A percentile compares a stretch with the other conserved stretches of the same genome.
Conservation (phyloP, 2,113 vertebrate species). For the Pluvialis apricaria region DNA sequence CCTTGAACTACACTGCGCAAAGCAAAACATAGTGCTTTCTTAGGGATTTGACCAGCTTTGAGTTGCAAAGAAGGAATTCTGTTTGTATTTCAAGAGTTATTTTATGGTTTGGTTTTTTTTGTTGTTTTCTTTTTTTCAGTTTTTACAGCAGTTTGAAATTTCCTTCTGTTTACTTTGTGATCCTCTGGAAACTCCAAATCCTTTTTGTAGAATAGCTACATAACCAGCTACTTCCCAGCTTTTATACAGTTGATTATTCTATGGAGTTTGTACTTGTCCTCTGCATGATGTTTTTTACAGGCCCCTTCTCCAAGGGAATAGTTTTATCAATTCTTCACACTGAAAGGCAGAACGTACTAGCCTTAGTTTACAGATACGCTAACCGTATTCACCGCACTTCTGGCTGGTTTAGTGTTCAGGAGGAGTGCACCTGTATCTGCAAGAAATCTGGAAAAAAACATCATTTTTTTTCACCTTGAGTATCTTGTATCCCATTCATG, state of each 20-base stretch:
- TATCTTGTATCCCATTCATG: background rate
- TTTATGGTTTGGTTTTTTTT: background rate
- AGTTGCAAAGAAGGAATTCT: background rate
- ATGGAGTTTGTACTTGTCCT: background rate
- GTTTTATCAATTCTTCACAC: background rate
- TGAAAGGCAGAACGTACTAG: background rate
- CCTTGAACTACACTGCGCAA: conserved; percentile 10
- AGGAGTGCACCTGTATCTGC: background rate
- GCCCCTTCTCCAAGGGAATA: background rate
- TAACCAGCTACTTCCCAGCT: background rate
- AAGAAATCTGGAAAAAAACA: background rate
- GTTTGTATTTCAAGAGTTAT: background rate
- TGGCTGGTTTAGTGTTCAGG: background rate
- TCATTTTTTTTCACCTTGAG: background rate
- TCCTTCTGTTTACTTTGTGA: background rate
- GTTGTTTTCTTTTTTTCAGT: background rate
- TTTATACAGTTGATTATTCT: background rate
- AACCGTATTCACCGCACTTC: background rate
- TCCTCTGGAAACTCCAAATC: background rate
- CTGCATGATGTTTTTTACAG: background rate
- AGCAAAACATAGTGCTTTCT: background rate
- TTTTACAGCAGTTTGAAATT: background rate
- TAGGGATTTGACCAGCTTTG: background rate
- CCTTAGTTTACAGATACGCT: background rate
- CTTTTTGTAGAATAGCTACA: background rate